Evolutionary conservation across 2,888 invertebrate genomes (phyloP).

Genomic region (Athripsodes cinereus): DNA sequence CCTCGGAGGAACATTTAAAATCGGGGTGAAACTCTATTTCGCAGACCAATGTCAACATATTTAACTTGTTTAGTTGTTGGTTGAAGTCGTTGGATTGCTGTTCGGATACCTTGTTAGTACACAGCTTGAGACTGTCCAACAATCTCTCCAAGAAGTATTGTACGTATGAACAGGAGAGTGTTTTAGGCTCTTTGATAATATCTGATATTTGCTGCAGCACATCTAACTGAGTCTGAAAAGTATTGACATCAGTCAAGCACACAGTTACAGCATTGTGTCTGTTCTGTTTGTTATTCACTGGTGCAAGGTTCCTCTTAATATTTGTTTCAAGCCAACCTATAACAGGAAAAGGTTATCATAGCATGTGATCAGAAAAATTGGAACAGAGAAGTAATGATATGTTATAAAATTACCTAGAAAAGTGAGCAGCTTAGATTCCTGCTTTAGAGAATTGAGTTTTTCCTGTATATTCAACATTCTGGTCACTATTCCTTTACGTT

Average conservation of each 20-base stretch:
- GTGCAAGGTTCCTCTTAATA: too few relatives aligned
- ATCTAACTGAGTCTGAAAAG: neutral
- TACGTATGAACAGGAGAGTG: neutral
- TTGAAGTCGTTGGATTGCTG: constrained; percentile 7
- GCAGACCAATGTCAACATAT: neutral
- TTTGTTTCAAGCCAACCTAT: too few relatives aligned
- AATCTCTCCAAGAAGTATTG: neutral
- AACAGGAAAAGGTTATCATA: too few relatives aligned
- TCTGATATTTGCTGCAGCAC: neutral
- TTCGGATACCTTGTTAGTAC: neutral
- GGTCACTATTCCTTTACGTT: neutral
- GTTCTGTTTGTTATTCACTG: too few relatives aligned
- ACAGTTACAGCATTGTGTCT: neutral
- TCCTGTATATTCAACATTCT: neutral
- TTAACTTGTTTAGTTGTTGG: neutral
- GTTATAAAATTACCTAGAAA: too few relatives aligned
- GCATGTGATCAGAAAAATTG: too few relatives aligned
- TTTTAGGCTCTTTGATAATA: neutral
- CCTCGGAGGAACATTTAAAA: neutral
- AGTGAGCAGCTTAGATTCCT: too few relatives aligned
- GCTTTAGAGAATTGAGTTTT: neutral
- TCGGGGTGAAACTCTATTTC: neutral
- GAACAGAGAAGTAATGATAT: too few relatives aligned
- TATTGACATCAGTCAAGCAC: neutral
- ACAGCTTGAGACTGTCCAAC: neutral